Conservation (phyloP, 2,113 vertebrate genomes). For the Gallinago media region DNA sequence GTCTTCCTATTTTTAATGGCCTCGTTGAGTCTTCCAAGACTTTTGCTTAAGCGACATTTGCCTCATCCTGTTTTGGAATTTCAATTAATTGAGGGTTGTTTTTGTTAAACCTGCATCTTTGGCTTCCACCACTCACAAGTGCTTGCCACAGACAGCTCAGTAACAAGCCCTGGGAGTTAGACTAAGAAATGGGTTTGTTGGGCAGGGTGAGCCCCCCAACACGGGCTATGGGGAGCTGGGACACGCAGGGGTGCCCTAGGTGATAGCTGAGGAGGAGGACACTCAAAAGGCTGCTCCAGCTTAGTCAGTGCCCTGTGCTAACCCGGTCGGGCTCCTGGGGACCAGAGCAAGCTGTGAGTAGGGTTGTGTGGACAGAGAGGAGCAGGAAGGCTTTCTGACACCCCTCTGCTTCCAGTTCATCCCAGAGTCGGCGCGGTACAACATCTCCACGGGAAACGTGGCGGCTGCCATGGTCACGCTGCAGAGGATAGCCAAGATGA, state of each 20-base stretch:
- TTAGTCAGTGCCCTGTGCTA: background rate
- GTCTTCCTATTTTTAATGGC: background rate
- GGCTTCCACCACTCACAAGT: background rate
- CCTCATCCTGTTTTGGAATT: background rate
- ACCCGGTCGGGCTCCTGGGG: background rate
- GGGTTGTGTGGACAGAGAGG: background rate
- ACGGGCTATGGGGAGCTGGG: background rate
- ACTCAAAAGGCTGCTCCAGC: background rate
- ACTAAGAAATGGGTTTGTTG: background rate
- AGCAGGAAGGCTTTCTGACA: background rate
- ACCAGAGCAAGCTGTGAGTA: accelerated
- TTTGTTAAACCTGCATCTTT: background rate
- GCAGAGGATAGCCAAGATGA: slow-evolving; percentile 84
- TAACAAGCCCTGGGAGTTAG: background rate
- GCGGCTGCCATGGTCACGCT: slow-evolving; percentile 82
- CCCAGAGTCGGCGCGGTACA: slow-evolving; percentile 90
- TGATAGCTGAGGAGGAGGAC: background rate
- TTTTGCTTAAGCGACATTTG: background rate
- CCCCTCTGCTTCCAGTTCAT: slow-evolving; percentile 82
- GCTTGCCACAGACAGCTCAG: background rate
- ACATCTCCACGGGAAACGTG: slow-evolving; percentile 85
- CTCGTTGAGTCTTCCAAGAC: background rate
- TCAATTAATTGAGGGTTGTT: background rate
- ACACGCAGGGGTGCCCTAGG: accelerated
- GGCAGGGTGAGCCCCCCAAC: background rate